Base-by-base conservation (phyloP, 2,888 invertebrate species). In the Ethmia dodecea region DNA sequence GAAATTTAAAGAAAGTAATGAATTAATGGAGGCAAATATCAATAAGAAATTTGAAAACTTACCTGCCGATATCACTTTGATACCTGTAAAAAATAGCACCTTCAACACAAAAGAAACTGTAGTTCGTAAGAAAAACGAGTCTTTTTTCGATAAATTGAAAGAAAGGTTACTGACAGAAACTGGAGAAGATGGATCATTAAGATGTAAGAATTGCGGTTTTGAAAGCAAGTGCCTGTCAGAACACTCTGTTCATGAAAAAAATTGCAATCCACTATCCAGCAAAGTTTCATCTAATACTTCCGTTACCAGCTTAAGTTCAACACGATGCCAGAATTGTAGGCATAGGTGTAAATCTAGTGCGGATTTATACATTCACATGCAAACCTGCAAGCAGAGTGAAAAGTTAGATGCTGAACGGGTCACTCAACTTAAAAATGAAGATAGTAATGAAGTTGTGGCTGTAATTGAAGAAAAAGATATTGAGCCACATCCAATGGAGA, bases 271-370 rank as follows among this genome's bases (percentile, higher is more conserved):
- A 40, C 72, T 86, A 22, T 57, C 86, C 25, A 89, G 84, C 62
- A 66, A 75, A 39, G 53, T 62, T 26, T 53, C 64, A 33, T 43
- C 73, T 28, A 83, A 71, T 45, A 66, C 87, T 5, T 58, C 86
- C 20, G 75, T 79, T 41, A 68, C 86, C 28, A 88, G 80, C 49
- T 70, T 87, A 54, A 90, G 92, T 43, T 93, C 94, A 9, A 93
- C 94, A 31, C 89, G 95, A 38, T 96, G 96, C 66, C 94, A 94
- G 71, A 91, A 92, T 64, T 96, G 96, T 68, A 89, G 95, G 45
- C 94, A 94, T 67, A 89, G 95, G 41, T 96, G 95, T 73, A 95
- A 95, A 77, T 94, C 93, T 14, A 94, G 93, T 51, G 89, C 91
- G 3, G 95, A 95, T 75, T 86, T 96, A 30, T 86, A 91, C 43